A percentile compares a stretch with the other conserved stretches of the same genome.
These are phyloP conservation scores for Melitaea athalia DNA, from an alignment of 2,888 invertebrate species.

Conservation along the genomic window DNA sequence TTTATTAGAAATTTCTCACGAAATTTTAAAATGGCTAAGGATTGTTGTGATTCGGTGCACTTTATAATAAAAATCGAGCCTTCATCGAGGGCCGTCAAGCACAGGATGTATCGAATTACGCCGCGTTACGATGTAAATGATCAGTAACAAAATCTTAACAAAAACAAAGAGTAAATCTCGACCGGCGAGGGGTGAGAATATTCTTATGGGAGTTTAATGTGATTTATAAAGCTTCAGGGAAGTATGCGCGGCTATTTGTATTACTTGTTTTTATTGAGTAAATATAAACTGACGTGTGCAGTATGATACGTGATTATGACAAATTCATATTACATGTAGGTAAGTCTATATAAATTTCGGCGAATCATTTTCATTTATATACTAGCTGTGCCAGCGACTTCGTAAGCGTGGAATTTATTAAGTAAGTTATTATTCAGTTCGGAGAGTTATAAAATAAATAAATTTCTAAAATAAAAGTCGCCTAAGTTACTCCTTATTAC, in stretches of 20 bases:
- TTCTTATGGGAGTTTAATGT: slow-evolving; percentile 67
- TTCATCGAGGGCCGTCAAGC: slow-evolving; percentile 56
- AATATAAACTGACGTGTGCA: background rate
- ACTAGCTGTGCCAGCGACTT: too few species aligned
- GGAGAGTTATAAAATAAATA: too few species aligned
- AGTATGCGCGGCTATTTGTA: slow-evolving; percentile 55
- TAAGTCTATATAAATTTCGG: too few species aligned
- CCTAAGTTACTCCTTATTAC: too few species aligned
- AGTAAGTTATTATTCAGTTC: too few species aligned
- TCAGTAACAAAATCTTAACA: slow-evolving; percentile 68
- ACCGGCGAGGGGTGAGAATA: slow-evolving; percentile 76
- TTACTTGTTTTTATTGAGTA: slow-evolving; percentile 35
- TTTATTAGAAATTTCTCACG: background rate
- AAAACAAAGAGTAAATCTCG: slow-evolving; percentile 53
- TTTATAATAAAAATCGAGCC: slow-evolving; percentile 42
- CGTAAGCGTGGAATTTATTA: too few species aligned
- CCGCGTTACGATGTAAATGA: slow-evolving; percentile 74
- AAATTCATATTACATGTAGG: too few species aligned
- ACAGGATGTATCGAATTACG: slow-evolving; percentile 81
- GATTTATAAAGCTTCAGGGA: slow-evolving; percentile 76
- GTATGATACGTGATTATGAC: too few species aligned
- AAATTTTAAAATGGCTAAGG: slow-evolving; percentile 3
- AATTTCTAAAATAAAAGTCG: too few species aligned
- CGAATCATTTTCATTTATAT: too few species aligned
- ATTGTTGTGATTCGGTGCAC: slow-evolving; percentile 18